These are phyloP conservation scores for Serranochromis macrocephalus DNA, from an alignment of 2,113 vertebrate genomes.

Conservation along the genomic window DNA sequence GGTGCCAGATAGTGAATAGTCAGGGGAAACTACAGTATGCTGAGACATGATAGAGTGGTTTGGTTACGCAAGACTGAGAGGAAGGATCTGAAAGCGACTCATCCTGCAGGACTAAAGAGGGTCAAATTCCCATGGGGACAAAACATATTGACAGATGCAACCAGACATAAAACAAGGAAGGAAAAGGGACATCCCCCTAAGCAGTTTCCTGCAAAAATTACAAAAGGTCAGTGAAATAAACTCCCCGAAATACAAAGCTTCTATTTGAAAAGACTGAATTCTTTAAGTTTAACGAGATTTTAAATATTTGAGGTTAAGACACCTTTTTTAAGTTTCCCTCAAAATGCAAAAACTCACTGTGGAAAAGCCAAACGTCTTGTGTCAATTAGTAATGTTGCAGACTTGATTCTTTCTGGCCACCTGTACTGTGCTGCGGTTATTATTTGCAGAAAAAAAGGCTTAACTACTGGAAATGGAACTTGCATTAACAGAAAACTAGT, in stretches of 20 bases:
- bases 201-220: conserved; percentile 5
- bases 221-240: not conserved
- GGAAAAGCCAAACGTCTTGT: not conserved
- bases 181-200: not conserved
- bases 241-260: not conserved
- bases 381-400: not conserved
- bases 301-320: not conserved
- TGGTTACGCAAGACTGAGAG: conserved; percentile 5
- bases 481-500: not conserved
- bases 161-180: not conserved
- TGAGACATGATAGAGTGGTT: not conserved
- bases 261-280: not conserved
- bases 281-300: not conserved
- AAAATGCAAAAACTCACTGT: not conserved
- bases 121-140: not conserved
- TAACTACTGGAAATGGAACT: not conserved
- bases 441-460: not conserved
- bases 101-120: not conserved
- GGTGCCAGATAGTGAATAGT: not conserved
- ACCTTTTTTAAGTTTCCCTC: not conserved
- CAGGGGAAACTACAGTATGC: not conserved
- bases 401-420: not conserved
- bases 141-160: not conserved
- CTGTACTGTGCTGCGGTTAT: not conserved
- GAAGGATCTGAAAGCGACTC: not conserved